Evolutionary conservation across 2,797 vertebrate genomes (phyloP).

Genomic region (Pristis pectinata): DNA sequence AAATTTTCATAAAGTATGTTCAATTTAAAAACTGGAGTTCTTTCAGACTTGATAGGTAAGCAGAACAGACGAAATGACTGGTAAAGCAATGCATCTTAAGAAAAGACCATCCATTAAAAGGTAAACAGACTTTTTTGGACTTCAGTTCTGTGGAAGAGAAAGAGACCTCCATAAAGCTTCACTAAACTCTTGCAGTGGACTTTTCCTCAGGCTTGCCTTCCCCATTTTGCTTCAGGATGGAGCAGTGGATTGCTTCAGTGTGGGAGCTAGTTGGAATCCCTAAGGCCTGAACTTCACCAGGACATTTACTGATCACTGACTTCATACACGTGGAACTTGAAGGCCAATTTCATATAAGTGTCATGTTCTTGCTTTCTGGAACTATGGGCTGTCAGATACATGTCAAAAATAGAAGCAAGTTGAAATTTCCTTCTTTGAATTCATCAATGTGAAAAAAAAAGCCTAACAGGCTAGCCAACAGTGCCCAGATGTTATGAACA

Average conservation of each 20-base stretch:
- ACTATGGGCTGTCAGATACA: neutral
- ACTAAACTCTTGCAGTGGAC: neutral
- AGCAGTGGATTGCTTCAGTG: neutral
- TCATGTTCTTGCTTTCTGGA: neutral
- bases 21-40: too few relatives aligned
- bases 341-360: neutral
- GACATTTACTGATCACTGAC: neutral
- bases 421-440: neutral
- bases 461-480: neutral
- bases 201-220: neutral
- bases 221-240: neutral
- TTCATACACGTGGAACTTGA: neutral
- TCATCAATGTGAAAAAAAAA: too few relatives aligned
- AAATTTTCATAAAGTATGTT: too few relatives aligned
- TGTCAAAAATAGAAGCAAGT: neutral
- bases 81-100: too few relatives aligned
- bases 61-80: neutral
- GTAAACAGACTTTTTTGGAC: neutral
- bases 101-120: neutral
- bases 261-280: neutral
- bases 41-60: neutral
- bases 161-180: too few relatives aligned
- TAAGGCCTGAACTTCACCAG: neutral
- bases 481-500: neutral
- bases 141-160: neutral